Evolutionary conservation across 2,113 vertebrate species (phyloP).

Genomic region (Eolophus roseicapilla): DNA sequence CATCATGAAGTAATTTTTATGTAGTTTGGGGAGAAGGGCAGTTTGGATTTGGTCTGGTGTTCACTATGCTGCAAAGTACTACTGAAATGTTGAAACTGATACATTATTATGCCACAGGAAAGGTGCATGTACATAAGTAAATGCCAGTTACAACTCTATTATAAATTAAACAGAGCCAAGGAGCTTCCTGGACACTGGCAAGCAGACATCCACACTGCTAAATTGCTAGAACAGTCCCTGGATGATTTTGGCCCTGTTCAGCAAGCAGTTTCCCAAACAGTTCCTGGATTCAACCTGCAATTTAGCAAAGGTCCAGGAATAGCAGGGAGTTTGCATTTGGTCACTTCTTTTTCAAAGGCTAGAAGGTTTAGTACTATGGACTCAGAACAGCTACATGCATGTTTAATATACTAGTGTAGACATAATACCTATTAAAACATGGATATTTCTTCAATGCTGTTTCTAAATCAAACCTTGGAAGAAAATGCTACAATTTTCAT

Average conservation of each 20-base stretch:
- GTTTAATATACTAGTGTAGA: background rate
- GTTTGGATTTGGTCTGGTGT: background rate
- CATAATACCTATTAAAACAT: background rate
- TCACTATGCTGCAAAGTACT: background rate
- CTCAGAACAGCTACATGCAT: background rate
- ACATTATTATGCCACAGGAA: conserved; percentile 8
- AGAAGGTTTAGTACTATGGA: background rate
- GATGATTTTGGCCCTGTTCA: background rate
- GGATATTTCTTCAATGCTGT: background rate
- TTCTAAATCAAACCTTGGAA: background rate
- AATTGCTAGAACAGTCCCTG: background rate
- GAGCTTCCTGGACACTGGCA: conserved; percentile 16
- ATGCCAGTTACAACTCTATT: background rate
- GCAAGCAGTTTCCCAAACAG: background rate
- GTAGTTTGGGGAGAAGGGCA: background rate
- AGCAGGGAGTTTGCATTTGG: background rate
- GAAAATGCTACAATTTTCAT: background rate
- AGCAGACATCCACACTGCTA: background rate
- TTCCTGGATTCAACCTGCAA: background rate
- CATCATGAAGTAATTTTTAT: background rate
- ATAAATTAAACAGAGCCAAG: background rate
- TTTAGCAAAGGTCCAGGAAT: background rate
- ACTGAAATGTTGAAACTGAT: background rate
- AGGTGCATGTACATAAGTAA: background rate
- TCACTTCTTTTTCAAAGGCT: background rate